Percentiles rank a stretch among this genome's conserved stretches.
Conservation (phyloP, 2,888 invertebrate species). For the Alcis repandata region DNA sequence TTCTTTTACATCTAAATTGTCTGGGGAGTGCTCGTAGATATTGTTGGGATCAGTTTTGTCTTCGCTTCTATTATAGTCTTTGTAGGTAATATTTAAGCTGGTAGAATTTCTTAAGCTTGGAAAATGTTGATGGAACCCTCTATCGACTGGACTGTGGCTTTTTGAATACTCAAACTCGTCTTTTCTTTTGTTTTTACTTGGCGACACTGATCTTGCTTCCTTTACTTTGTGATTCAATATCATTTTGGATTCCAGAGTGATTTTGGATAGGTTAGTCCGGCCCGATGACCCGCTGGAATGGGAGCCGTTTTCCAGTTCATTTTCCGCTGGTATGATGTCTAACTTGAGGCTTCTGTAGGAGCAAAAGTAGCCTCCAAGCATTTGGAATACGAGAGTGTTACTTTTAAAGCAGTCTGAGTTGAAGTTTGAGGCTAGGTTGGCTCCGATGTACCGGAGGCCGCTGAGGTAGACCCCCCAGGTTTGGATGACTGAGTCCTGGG, state of each 20-base stretch:
- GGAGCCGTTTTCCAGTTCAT: slow-evolving; percentile 76
- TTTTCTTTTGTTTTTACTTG: slow-evolving; percentile 67
- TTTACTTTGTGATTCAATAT: slow-evolving; percentile 67
- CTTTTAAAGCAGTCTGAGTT: slow-evolving; percentile 89
- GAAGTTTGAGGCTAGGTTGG: slow-evolving; percentile 89
- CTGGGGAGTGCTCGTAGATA: slow-evolving; percentile 81
- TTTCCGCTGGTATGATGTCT: slow-evolving; percentile 80
- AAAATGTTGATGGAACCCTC: slow-evolving; percentile 74
- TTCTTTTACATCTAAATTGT: slow-evolving; percentile 73
- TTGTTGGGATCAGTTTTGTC: slow-evolving; percentile 65
- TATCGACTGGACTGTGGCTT: slow-evolving; percentile 81
- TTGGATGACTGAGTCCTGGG: slow-evolving; percentile 88
- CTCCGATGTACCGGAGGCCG: slow-evolving; percentile 92
- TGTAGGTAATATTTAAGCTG: slow-evolving; percentile 70
- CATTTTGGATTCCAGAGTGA: slow-evolving; percentile 70
- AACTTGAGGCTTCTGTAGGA: slow-evolving; percentile 85
- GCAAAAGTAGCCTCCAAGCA: slow-evolving; percentile 95
- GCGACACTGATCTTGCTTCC: slow-evolving; percentile 77
- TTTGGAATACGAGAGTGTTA: slow-evolving; percentile 94
- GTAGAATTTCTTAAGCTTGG: slow-evolving; percentile 68
- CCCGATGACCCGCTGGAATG: slow-evolving; percentile 78
- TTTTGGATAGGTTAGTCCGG: slow-evolving; percentile 71
- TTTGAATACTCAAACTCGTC: slow-evolving; percentile 78
- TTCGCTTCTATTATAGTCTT: slow-evolving; percentile 59
- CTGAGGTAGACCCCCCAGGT: slow-evolving; percentile 95